Base-by-base conservation (phyloP, 2,797 vertebrate species). In the Sebastes itinus region DNA sequence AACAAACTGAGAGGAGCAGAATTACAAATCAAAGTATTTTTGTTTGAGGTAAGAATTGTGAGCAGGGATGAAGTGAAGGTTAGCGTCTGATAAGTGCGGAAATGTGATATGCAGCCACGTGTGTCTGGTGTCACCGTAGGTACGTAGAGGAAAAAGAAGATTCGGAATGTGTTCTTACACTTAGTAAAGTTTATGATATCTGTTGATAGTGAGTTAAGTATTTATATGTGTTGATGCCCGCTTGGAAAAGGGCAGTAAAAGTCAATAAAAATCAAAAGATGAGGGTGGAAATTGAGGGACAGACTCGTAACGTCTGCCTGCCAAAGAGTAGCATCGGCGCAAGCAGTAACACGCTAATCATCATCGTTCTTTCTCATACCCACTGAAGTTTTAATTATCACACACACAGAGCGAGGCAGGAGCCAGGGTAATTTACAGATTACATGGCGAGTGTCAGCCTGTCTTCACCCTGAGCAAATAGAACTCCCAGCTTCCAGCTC, bases 311-410 rank as follows among this genome's bases (percentile, higher is more conserved):
- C n/a, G n/a, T n/a, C n/a, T 86, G 84, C 59, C 75, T 89, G 89
- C 89, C 86, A 90, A 88, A 84, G 75, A 87, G 85, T 73, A 85
- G 71, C 64, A 86, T 61, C 59, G 42, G 68, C 73, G 54, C 96
- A 96, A 94, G 96, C 92, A 85, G 78, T 78, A 92, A 92, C 96
- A 96, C 58, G 94, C 91, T 93, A 94, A 92, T 92, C 92, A 90
- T 94, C 89, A 42, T 65, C 62, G 83, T 84, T 89, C 88, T 87
- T 88, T 91, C 84, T 91, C 85, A 92, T 91, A 85, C 86, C 89
- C 86, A 88, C 89, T 81, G 78, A 87, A 87, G 84, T 89, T 94
- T 91, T 93, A 93, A 96, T 96, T 95, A 87, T 85, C 52, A 49
- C 94, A 78, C 84, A 87, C 72, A 84, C 67, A 87, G 71, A 88